Evolutionary conservation across 2,888 invertebrate genomes (phyloP).

Genomic region (Orthosia gracilis): DNA sequence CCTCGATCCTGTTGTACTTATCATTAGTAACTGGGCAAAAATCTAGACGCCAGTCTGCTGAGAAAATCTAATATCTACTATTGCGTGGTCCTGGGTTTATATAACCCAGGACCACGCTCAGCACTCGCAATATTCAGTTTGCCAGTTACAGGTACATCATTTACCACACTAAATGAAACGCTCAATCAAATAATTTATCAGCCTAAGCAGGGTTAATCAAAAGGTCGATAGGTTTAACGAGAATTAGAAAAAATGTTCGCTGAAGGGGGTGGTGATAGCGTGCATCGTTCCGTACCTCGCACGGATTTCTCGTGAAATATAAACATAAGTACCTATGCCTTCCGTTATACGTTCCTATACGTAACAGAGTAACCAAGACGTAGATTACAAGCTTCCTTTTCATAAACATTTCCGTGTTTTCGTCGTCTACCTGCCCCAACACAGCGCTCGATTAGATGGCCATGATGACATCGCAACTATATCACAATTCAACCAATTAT

Average conservation of each 20-base stretch:
- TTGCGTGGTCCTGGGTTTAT: no score
- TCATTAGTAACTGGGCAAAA: no score
- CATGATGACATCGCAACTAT: slow-evolving; percentile 62
- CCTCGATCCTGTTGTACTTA: no score
- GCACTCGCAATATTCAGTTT: neutral
- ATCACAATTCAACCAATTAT: slow-evolving; percentile 68
- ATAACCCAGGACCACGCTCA: no score
- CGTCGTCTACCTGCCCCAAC: slow-evolving; percentile 32
- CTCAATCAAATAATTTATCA: slow-evolving; percentile 6
- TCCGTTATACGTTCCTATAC: slow-evolving; percentile 18
- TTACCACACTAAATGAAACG: neutral
- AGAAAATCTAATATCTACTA: no score
- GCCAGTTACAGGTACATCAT: neutral
- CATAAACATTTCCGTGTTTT: slow-evolving; percentile 57
- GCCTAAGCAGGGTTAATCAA: slow-evolving; percentile 35
- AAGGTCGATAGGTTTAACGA: slow-evolving; percentile 40
- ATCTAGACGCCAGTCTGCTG: no score
- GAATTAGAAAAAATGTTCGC: slow-evolving; percentile 62
- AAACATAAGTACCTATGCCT: slow-evolving; percentile 45
- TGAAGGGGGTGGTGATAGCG: slow-evolving; percentile 65
- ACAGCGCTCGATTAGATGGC: slow-evolving; percentile 46
- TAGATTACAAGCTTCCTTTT: slow-evolving; percentile 57
- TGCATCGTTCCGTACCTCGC: slow-evolving; percentile 81
- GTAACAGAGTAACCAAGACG: slow-evolving; percentile 18
- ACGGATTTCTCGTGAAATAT: slow-evolving; percentile 75